Evolutionary conservation across 2,888 invertebrate species (phyloP).

Genomic region (Cordylochernes scorpioides): DNA sequence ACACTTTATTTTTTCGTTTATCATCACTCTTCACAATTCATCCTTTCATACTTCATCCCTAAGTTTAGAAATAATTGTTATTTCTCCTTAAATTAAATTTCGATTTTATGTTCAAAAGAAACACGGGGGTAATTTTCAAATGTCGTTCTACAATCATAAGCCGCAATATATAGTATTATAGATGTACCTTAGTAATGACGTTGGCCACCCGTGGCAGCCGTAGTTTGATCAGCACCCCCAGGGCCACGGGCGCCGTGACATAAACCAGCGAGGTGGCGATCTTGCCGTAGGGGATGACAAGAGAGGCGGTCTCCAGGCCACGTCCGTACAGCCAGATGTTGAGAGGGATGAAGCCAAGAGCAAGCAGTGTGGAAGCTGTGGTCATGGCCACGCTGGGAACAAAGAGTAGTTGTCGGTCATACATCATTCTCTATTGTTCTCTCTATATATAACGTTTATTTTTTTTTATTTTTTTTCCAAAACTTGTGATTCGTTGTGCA

Average conservation of each 20-base stretch:
- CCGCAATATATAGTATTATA: neutral
- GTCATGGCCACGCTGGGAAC: constrained; percentile 18
- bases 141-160: neutral
- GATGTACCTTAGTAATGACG: constrained; percentile 16
- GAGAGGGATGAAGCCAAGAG: constrained; percentile 18
- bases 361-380: constrained; percentile 16
- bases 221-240: constrained; percentile 16
- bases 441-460: too few relatives aligned
- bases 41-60: too few relatives aligned
- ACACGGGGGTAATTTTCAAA: neutral
- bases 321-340: constrained; percentile 18
- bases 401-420: too few relatives aligned
- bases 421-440: too few relatives aligned
- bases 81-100: too few relatives aligned
- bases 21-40: too few relatives aligned
- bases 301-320: constrained; percentile 16
- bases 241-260: constrained; percentile 15
- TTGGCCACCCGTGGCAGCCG: constrained; percentile 15
- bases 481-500: too few relatives aligned
- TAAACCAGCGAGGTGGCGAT: constrained; percentile 16
- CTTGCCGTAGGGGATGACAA: constrained; percentile 17
- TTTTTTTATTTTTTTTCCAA: too few relatives aligned
- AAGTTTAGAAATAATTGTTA: too few relatives aligned
- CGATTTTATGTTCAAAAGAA: neutral
- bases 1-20: too few relatives aligned